Base-by-base conservation (phyloP, 2,113 vertebrate genomes). In the Indicator indicator region DNA sequence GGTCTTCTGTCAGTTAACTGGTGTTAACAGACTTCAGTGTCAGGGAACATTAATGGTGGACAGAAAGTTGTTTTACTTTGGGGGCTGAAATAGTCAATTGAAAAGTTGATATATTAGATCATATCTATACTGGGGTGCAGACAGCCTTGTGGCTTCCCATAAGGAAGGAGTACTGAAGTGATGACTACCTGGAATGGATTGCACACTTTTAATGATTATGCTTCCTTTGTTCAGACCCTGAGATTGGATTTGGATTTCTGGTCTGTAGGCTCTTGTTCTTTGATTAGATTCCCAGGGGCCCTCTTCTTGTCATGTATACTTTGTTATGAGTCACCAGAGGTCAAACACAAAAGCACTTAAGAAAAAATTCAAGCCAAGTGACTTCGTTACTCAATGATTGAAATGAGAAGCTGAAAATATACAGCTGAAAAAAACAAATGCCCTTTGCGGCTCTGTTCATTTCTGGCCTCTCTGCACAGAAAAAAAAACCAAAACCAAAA, bases 341-440 rank as follows among this genome's bases (percentile, higher is more conserved):
- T 70, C 24, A 38, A 73, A 77, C 42, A 50, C 56, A 5, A 54
- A 92, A 75, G 67, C 48, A 74, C 71, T 85, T 58, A 75, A 91
- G 79, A 88, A 92, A 81, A 93, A 65, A 62, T 17, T 38, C 77
- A 68, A 82, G 27, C 55, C 7, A 10, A 83, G 24, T 69, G 59
- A 64, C 58, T 92, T 26, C 72, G 52, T 88, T 20, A 24, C 81
- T 83, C 64, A 70, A 18, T 56, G 73, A 81, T 56, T 84, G 81
- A 90, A 95, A 94, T 38, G 32, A 64, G 70, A 92, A 90, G 88
- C 60, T 52, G 48, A 88, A 88, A 92, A 77, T 50, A 55, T 0
- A 2, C 14, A 33, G 86, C 67, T 71, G 24, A 4, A 9, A 30
- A 27, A 52, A 64, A 63, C 42, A 16, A 15, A 2, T 27, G 24